Base-by-base conservation (phyloP, 2,113 vertebrate species). In the Lates calcarifer region DNA sequence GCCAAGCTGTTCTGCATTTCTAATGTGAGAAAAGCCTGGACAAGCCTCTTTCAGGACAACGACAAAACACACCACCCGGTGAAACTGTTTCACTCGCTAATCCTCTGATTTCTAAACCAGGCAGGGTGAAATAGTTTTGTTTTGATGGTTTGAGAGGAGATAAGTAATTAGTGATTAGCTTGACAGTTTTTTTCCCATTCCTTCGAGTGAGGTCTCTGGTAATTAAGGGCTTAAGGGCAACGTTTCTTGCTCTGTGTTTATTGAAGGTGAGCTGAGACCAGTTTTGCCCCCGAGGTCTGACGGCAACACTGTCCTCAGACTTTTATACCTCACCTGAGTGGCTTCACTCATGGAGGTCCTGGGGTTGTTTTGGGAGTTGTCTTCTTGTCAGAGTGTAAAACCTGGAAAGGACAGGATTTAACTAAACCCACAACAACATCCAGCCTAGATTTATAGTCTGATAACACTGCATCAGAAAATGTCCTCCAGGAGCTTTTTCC, bases 11-110 rank as follows among this genome's bases (percentile, higher is more conserved):
- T 90, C 74, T 89, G 89, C 87, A 86, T 91, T 79, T 87, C 84
- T 88, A 89, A 91, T 88, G 88, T 89, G 89, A 89, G 90, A 92
- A 93, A 92, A 92, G 83, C 85, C 77, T 18, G 26, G 26, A 88
- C 74, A 77, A 75, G 82, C 77, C 79, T 79, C 72, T 89, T 90
- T 89, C 79, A 83, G 43, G 45, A 35, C 35, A 15, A 45, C 15
- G 49, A 79, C 81, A 87, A 89, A 83, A 82, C 83, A 81, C 81
- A 28, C 39, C 74, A 61, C 67, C 79, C 74, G 49, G 62, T 47
- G 74, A 77, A 85, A 84, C 87, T 51, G 81, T 90, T 90, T 91
- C 84, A 51, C 77, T 28, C 20, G 12, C 85, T 93, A 92, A 93
- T 92, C 90, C 83, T 84, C 63, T 47, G 49, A 24, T 58, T 88